phyloP scores from a whole-genome alignment of 2,888 invertebrate species.

The Dastarcus helophoroides region DNA sequence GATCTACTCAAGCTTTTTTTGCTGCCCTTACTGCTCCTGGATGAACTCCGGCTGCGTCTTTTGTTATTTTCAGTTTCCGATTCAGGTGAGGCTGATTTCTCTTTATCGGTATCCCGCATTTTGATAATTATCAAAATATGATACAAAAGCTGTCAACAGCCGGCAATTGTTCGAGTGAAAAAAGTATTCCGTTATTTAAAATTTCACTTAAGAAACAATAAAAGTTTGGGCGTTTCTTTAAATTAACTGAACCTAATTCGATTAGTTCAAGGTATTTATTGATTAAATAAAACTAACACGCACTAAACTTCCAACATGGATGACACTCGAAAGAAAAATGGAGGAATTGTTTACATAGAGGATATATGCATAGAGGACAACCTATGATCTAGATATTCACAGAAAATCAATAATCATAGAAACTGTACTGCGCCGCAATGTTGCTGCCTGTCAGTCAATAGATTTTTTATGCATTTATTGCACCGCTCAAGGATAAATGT shows the following conservation, averaged over 20 bases:
- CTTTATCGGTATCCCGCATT: conserved; percentile 29
- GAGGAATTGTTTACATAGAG: too few species aligned
- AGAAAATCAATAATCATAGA: too few species aligned
- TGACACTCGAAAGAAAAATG: background rate
- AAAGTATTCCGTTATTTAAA: background rate
- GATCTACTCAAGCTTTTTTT: conserved; percentile 27
- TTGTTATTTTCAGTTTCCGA: conserved; percentile 19
- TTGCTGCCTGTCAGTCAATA: too few species aligned
- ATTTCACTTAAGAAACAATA: background rate
- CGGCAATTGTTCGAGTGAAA: conserved; percentile 9
- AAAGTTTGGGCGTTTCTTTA: background rate
- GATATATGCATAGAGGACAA: too few species aligned
- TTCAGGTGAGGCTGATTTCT: conserved; percentile 21
- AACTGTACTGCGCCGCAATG: too few species aligned
- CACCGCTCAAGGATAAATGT: too few species aligned
- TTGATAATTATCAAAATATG: too few species aligned
- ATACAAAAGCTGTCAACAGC: conserved; percentile 10
- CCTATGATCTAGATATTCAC: too few species aligned
- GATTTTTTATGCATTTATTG: too few species aligned
- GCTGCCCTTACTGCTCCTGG: conserved; percentile 27
- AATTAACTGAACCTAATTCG: background rate
- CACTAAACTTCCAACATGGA: background rate
- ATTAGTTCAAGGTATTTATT: background rate
- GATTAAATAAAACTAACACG: conserved; percentile 2
- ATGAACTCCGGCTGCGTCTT: conserved; percentile 29